Percentiles rank a stretch among this genome's conserved stretches.
These are phyloP conservation scores for Pseudobourletiella spinata DNA, from an alignment of 1,140 invertebrate genomes.

Conservation along the genomic window DNA sequence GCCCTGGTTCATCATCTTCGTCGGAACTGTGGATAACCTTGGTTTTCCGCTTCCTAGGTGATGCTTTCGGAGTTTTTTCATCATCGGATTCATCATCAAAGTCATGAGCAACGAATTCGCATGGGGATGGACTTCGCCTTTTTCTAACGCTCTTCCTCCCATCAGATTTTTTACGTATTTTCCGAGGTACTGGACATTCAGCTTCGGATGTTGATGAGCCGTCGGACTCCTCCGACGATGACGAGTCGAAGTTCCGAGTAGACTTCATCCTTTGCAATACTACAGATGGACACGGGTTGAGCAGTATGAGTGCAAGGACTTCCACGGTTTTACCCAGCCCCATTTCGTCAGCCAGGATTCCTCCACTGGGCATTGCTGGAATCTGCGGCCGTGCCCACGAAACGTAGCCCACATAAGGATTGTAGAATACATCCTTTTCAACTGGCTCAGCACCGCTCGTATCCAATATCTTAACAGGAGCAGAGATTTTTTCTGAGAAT, in stretches of 20 bases:
- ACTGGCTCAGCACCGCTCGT: constrained; percentile 41
- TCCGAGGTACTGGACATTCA: background rate
- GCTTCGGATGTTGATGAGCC: background rate
- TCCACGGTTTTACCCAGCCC: constrained; percentile 75
- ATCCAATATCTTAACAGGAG: constrained; percentile 35
- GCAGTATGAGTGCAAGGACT: constrained; percentile 57
- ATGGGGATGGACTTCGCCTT: constrained; percentile 7
- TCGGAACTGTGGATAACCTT: background rate
- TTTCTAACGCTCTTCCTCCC: background rate
- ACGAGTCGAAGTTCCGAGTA: background rate
- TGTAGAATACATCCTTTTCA: constrained; percentile 42
- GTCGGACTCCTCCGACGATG: background rate
- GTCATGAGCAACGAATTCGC: constrained; percentile 8
- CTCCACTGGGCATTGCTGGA: constrained; percentile 48
- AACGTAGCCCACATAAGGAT: constrained; percentile 46
- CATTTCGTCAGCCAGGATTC: constrained; percentile 77
- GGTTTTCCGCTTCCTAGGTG: background rate
- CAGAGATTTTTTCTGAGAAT: constrained; percentile 31
- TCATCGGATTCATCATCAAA: constrained; percentile 1
- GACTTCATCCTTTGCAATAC: background rate
- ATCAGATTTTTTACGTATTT: background rate
- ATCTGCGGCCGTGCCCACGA: constrained; percentile 38
- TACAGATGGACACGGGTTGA: constrained; percentile 43
- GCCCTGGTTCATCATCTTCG: background rate
- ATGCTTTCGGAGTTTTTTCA: background rate